Evolutionary conservation across 2,113 vertebrate genomes (phyloP).

Genomic region (Dicerorhinus sumatrensis): DNA sequence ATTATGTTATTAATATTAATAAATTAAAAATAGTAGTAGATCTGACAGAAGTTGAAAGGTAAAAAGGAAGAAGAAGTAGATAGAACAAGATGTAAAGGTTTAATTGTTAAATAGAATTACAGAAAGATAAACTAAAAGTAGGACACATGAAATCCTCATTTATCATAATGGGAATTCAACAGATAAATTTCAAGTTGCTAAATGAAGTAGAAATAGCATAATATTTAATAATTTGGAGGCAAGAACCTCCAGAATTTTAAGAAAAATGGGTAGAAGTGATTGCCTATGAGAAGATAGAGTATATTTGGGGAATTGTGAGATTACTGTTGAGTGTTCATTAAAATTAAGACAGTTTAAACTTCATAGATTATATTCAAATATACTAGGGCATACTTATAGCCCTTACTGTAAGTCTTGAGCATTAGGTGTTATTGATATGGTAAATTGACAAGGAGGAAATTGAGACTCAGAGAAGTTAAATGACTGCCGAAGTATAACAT

Average conservation of each 20-base stretch:
- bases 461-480: neutral
- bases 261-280: neutral
- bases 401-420: neutral
- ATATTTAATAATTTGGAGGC: neutral
- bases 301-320: neutral
- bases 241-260: neutral
- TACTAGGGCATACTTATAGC: neutral
- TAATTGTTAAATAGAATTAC: neutral
- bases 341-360: neutral
- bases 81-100: neutral
- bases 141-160: neutral
- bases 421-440: neutral
- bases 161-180: neutral
- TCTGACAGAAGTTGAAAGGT: neutral
- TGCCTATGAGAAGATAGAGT: neutral
- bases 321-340: neutral
- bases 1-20: neutral
- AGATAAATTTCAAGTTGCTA: neutral
- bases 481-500: neutral
- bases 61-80: neutral
- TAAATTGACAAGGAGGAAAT: neutral
- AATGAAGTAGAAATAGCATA: neutral
- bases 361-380: neutral
- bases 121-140: neutral
- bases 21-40: neutral